phyloP scores from a whole-genome alignment of 1,140 invertebrate genomes.

The Panagrolaimus sp. region DNA sequence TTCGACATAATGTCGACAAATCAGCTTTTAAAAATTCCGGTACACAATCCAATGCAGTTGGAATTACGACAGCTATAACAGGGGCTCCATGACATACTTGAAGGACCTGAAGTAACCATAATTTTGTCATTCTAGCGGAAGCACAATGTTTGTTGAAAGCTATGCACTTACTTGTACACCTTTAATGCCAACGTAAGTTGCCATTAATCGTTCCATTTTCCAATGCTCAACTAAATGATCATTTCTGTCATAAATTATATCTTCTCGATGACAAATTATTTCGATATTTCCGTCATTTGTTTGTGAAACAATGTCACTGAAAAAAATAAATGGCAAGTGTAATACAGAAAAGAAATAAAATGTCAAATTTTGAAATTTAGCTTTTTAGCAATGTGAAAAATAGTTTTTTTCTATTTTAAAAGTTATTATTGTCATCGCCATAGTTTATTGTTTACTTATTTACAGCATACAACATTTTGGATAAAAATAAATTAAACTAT shows the following conservation, averaged over 20 bases:
- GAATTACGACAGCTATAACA: slow-evolving; percentile 47
- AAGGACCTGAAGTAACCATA: slow-evolving; percentile 20
- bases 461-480: no score
- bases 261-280: slow-evolving; percentile 46
- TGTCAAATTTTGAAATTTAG: no score
- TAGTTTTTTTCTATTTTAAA: no score
- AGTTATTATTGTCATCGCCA: no score
- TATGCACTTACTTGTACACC: slow-evolving; percentile 37
- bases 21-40: slow-evolving; percentile 43
- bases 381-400: no score
- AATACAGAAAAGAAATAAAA: no score
- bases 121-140: no score
- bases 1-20: slow-evolving; percentile 37
- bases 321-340: slow-evolving; percentile 1
- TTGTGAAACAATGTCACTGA: slow-evolving; percentile 47
- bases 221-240: slow-evolving; percentile 53
- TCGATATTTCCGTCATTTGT: slow-evolving; percentile 52
- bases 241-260: slow-evolving; percentile 48
- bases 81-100: slow-evolving; percentile 46
- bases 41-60: slow-evolving; percentile 24
- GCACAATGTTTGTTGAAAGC: no score
- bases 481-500: no score
- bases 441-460: no score
- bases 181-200: slow-evolving; percentile 39
- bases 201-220: slow-evolving; percentile 46